These are phyloP conservation scores for Caiman crocodilus DNA, from an alignment of 2,797 vertebrate species.

Conservation along the genomic window DNA sequence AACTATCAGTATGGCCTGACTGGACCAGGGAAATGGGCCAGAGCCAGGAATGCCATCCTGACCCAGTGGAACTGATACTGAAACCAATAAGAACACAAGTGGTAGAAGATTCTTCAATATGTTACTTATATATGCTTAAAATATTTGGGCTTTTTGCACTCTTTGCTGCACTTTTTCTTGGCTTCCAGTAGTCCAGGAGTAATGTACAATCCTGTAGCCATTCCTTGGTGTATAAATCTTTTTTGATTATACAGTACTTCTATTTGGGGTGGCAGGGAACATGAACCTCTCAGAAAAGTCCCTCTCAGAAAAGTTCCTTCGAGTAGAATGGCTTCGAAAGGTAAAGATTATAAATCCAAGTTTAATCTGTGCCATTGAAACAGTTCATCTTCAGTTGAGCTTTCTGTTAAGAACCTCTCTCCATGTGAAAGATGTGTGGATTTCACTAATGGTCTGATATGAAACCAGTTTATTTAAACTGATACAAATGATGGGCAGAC, in stretches of 20 bases:
- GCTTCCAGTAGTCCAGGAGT: constrained; percentile 52
- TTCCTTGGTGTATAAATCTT: not conserved
- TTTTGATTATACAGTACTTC: not conserved
- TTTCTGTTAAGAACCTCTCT: not conserved
- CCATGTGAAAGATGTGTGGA: not conserved
- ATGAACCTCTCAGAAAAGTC: not conserved
- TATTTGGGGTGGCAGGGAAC: not conserved
- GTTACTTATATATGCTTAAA: constrained; percentile 42
- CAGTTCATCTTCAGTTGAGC: not conserved
- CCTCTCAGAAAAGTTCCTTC: too few species aligned
- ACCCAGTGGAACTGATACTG: constrained; percentile 85
- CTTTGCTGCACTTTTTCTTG: constrained; percentile 67
- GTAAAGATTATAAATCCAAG: not conserved
- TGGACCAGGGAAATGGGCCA: constrained; percentile 86
- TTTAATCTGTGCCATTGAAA: not conserved
- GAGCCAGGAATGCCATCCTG: constrained; percentile 86
- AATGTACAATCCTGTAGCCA: not conserved
- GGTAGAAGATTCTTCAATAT: constrained; percentile 33
- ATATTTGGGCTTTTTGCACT: constrained; percentile 74
- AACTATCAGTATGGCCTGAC: constrained; percentile 87
- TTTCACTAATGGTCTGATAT: not conserved
- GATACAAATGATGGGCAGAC: not conserved
- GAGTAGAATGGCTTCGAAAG: not conserved
- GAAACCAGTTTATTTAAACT: not conserved
- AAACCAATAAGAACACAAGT: constrained; percentile 83